Percentiles rank a stretch among this genome's conserved stretches.
Evolutionary conservation across 2,797 vertebrate genomes (phyloP).

Genomic region (Sitta carolinensis): DNA sequence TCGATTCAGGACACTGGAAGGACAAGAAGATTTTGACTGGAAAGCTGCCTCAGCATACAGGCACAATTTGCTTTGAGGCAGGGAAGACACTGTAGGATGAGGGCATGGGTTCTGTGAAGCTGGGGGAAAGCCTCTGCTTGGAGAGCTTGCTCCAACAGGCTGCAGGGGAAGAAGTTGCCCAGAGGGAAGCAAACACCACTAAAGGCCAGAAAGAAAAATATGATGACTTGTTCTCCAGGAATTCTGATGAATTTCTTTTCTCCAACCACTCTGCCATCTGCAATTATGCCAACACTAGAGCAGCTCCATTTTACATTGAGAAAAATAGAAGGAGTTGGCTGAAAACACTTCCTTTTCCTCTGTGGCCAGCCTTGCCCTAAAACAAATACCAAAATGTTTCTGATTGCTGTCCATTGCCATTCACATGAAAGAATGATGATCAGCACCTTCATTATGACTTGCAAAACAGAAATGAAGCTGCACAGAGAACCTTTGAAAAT

Average conservation of each 20-base stretch:
- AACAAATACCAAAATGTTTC: not conserved
- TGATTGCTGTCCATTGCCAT: not conserved
- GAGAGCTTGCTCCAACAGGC: not conserved
- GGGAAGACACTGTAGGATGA: not conserved
- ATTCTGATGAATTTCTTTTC: not conserved
- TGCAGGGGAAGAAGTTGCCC: not conserved
- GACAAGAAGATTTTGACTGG: not conserved
- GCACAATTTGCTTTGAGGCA: not conserved
- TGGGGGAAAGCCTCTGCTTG: not conserved
- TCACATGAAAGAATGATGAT: not conserved
- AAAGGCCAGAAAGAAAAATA: not conserved
- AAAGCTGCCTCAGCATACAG: not conserved
- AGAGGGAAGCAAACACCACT: not conserved
- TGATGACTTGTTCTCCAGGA: not conserved
- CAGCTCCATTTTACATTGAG: not conserved
- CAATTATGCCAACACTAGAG: not conserved
- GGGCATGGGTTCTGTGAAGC: rapidly evolving
- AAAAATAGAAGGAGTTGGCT: not conserved
- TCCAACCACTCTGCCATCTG: not conserved
- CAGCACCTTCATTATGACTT: not conserved
- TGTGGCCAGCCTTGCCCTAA: not conserved
- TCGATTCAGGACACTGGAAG: not conserved
- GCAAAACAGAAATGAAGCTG: not conserved
- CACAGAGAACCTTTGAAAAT: not conserved
- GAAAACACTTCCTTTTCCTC: not conserved